Evolutionary conservation across 2,113 vertebrate species (phyloP).

Genomic region (Platichthys stellatus): DNA sequence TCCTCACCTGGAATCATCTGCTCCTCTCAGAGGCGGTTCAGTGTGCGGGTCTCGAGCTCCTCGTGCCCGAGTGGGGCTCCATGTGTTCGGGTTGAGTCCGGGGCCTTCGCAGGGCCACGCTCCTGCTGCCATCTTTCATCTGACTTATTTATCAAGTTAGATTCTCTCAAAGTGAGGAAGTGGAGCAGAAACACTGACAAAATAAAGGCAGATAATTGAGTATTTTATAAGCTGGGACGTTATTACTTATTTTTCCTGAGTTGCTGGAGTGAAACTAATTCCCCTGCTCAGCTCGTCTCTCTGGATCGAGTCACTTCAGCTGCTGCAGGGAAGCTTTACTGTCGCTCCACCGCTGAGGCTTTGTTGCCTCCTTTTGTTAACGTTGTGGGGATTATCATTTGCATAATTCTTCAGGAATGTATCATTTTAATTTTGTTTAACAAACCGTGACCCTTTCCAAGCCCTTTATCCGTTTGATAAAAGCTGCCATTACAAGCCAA

Average conservation of each 20-base stretch:
- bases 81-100: neutral
- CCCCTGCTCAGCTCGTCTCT: neutral
- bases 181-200: neutral
- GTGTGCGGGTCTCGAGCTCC: neutral
- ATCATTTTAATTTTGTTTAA: constrained; percentile 78
- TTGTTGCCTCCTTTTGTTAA: constrained; percentile 71
- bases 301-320: neutral
- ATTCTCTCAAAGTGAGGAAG: too few relatives aligned
- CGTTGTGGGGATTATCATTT: constrained; percentile 74
- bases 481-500: constrained; percentile 63
- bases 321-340: constrained; percentile 57
- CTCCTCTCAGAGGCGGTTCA: neutral
- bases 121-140: neutral
- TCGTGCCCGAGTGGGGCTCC: neutral
- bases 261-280: constrained; percentile 55
- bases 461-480: constrained; percentile 58
- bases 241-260: constrained; percentile 42
- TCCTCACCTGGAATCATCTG: neutral
- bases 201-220: constrained; percentile 16
- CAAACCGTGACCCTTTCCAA: constrained; percentile 70
- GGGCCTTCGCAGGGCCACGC: neutral
- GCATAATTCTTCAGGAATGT: constrained; percentile 79
- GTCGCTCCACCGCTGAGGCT: constrained; percentile 65
- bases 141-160: neutral
- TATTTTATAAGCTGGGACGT: constrained; percentile 26